A percentile compares a stretch with the other conserved stretches of the same genome.
Conservation (phyloP, 2,113 vertebrate species). For the Dicentrarchus labrax region DNA sequence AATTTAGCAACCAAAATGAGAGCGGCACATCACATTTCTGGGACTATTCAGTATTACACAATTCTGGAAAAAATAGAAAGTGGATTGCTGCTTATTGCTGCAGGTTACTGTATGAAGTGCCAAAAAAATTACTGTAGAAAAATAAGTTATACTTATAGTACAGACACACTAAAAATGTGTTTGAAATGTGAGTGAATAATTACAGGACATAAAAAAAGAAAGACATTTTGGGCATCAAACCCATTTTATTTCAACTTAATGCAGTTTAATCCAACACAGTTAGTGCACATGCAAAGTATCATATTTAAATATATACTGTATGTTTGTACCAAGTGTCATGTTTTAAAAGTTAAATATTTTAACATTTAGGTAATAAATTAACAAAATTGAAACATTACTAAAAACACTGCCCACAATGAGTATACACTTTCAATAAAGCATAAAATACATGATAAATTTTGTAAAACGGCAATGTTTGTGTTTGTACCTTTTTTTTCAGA, state of each 20-base stretch:
- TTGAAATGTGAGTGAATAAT: not conserved
- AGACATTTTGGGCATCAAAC: constrained; percentile 71
- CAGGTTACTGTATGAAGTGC: too few relatives aligned
- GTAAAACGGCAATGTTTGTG: constrained; percentile 52
- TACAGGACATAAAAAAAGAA: not conserved
- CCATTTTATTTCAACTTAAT: constrained; percentile 84
- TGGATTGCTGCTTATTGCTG: too few relatives aligned
- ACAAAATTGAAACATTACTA: constrained; percentile 67
- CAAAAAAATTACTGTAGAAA: too few relatives aligned
- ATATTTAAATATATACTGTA: constrained; percentile 79
- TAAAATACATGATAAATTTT: constrained; percentile 64
- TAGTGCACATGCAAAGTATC: constrained; percentile 85
- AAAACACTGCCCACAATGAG: constrained; percentile 78
- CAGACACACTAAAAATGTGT: not conserved
- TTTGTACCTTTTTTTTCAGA: constrained; percentile 53
- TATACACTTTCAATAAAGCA: constrained; percentile 74
- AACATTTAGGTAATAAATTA: constrained; percentile 79
- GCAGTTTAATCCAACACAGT: constrained; percentile 82
- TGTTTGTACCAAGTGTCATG: constrained; percentile 77
- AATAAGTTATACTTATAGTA: too few relatives aligned
- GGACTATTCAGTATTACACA: too few relatives aligned
- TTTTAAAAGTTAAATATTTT: constrained; percentile 75
- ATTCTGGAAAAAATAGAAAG: too few relatives aligned
- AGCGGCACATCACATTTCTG: too few relatives aligned
- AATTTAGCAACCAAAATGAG: too few relatives aligned